These are phyloP conservation scores for Phocoena sinus DNA, from an alignment of 2,113 vertebrate genomes.

Conservation along the genomic window DNA sequence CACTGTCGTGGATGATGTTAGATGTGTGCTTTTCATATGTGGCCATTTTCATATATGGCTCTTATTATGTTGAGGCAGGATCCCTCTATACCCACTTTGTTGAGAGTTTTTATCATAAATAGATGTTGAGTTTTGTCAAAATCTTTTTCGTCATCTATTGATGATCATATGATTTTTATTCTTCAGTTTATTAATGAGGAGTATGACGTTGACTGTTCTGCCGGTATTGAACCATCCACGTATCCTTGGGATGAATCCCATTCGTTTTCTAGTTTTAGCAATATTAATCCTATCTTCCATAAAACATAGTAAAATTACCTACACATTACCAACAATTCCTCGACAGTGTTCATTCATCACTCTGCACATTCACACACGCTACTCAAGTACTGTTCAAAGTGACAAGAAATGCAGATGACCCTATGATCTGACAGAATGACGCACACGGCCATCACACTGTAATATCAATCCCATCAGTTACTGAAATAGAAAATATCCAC, in stretches of 20 bases:
- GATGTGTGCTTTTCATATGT: too few relatives aligned
- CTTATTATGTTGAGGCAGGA: neutral
- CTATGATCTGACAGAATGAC: neutral
- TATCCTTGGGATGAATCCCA: neutral
- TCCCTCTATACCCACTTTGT: neutral
- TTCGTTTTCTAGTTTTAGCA: neutral
- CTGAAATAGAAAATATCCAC: neutral
- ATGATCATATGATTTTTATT: neutral
- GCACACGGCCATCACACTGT: neutral
- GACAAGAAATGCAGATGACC: neutral
- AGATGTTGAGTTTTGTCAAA: neutral
- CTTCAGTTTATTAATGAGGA: neutral
- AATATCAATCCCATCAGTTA: neutral
- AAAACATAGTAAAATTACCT: neutral
- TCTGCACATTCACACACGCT: neutral
- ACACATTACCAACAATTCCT: neutral
- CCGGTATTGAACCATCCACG: neutral
- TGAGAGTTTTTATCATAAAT: neutral
- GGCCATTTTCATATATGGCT: neutral
- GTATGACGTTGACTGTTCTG: neutral
- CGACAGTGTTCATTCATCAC: neutral
- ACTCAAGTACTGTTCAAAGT: neutral
- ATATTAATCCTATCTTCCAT: neutral
- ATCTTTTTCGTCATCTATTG: neutral
- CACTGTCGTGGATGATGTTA: neutral